Evolutionary conservation across 2,888 invertebrate genomes (phyloP).

Genomic region (Sisyra nigra): DNA sequence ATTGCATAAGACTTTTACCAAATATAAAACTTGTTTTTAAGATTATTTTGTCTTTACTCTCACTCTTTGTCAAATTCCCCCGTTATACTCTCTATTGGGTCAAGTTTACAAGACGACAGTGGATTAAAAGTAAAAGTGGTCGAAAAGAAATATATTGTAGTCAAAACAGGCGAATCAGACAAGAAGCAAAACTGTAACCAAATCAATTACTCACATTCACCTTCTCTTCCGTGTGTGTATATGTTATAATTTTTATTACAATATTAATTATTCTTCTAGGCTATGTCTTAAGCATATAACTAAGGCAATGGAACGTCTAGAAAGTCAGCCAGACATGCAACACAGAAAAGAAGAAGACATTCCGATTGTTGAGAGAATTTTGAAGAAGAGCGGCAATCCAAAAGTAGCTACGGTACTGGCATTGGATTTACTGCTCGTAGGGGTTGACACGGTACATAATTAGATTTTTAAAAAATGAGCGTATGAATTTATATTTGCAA

Average conservation of each 20-base stretch:
- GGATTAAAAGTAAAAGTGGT: too few species aligned
- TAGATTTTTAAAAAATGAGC: constrained; percentile 1
- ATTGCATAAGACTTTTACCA: too few species aligned
- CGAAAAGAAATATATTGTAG: too few species aligned
- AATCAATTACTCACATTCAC: too few species aligned
- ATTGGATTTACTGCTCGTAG: constrained; percentile 61
- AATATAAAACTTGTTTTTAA: too few species aligned
- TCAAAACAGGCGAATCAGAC: too few species aligned
- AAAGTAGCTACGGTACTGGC: constrained; percentile 54
- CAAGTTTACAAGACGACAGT: too few species aligned
- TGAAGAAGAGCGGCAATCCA: constrained; percentile 36
- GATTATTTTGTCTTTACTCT: too few species aligned
- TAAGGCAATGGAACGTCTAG: constrained; percentile 28
- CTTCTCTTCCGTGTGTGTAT: too few species aligned
- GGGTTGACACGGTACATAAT: constrained; percentile 51
- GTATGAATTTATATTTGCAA: background rate
- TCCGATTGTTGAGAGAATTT: constrained; percentile 39
- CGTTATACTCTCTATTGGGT: too few species aligned
- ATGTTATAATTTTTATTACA: constrained; percentile 1
- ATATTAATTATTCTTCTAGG: constrained; percentile 19
- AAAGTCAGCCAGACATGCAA: constrained; percentile 18
- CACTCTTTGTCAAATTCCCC: too few species aligned
- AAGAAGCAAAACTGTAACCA: too few species aligned
- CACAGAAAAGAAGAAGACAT: constrained; percentile 24
- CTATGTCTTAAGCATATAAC: constrained; percentile 39